Percentiles rank a stretch among this genome's conserved stretches.
phyloP scores from a whole-genome alignment of 1,140 invertebrate species.

The Pantala flavescens region DNA sequence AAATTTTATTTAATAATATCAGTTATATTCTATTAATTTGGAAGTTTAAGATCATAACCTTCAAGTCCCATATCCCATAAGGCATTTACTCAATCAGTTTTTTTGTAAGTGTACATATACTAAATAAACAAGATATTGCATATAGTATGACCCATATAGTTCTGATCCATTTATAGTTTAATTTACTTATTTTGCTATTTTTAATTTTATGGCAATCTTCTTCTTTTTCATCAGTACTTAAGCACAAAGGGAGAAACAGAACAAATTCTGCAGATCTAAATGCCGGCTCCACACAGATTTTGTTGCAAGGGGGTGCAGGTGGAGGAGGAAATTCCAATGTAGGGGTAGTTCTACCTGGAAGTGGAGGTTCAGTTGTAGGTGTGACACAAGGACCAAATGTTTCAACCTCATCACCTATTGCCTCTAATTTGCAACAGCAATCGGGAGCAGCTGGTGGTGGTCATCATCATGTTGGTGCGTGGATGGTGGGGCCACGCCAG shows the following conservation, averaged over 20 bases:
- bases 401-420: not conserved
- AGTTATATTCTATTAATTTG: no score
- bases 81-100: no score
- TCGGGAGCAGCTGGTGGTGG: not conserved
- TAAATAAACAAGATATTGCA: no score
- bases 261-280: slow-evolving; percentile 39
- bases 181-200: no score
- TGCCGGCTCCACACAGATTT: slow-evolving; percentile 35
- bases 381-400: not conserved
- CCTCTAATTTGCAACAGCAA: not conserved
- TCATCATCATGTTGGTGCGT: not conserved
- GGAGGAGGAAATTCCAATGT: not conserved
- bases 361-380: not conserved
- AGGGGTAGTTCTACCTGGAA: not conserved
- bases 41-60: no score
- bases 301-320: not conserved
- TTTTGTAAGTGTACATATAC: no score
- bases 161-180: no score
- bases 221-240: slow-evolving; percentile 33
- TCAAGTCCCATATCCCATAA: no score
- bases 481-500: not conserved
- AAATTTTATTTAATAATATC: no score
- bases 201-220: no score
- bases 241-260: slow-evolving; percentile 43
- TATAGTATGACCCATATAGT: no score